A percentile compares a stretch with the other conserved stretches of the same genome.
Conservation (phyloP, 1,140 invertebrate genomes). For the Cylas formicarius region DNA sequence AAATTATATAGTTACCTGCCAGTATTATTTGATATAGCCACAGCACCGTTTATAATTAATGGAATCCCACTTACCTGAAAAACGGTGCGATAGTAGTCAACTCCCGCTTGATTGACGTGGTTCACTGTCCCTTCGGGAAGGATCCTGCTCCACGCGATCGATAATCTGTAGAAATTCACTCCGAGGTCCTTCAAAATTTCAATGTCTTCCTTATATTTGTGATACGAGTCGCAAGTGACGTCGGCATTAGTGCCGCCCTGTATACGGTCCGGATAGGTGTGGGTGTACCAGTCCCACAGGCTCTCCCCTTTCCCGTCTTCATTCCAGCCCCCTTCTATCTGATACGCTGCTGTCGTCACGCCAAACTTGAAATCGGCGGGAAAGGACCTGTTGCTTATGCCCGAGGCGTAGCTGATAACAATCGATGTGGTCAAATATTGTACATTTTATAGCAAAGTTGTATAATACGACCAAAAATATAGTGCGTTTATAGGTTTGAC, state of each 20-base stretch:
- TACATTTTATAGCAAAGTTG: no score
- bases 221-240: conserved; percentile 52
- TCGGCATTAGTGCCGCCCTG: conserved; percentile 48
- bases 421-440: no score
- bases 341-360: conserved; percentile 34
- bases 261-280: conserved; percentile 48
- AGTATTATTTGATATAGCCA: no score
- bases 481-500: no score
- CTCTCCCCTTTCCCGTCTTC: conserved; percentile 44
- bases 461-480: no score
- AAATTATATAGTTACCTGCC: no score
- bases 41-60: conserved; percentile 34
- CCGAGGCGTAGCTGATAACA: no score
- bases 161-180: conserved; percentile 49
- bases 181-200: conserved; percentile 43
- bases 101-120: conserved; percentile 51
- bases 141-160: conserved; percentile 52
- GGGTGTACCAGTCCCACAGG: conserved; percentile 53
- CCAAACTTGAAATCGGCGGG: conserved; percentile 36
- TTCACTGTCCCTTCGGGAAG: conserved; percentile 35
- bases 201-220: conserved; percentile 51
- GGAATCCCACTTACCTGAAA: conserved; percentile 52
- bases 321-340: conserved; percentile 40
- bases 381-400: no score
- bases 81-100: conserved; percentile 56